Conservation (phyloP, 2,797 vertebrate species). For the Craterocephalus amniculus region DNA sequence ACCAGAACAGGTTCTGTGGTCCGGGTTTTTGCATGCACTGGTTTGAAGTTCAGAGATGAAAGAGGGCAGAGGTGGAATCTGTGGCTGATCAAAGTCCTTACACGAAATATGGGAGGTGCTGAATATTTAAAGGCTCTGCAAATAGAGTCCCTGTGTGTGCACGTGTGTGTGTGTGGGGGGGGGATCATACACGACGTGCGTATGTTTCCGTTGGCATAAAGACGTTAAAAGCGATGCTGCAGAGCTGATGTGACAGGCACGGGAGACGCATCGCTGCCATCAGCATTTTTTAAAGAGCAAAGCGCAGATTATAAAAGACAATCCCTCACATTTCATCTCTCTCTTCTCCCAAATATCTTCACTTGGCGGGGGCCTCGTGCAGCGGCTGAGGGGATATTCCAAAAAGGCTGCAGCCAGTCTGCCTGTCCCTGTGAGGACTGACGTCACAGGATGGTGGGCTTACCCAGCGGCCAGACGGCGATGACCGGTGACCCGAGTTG, state of each 20-base stretch:
- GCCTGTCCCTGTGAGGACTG: conserved; percentile 31
- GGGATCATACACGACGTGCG: conserved; percentile 14
- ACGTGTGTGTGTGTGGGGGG: conserved; percentile 14
- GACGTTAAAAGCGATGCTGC: conserved; percentile 27
- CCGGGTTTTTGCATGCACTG: conserved; percentile 55
- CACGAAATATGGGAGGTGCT: conserved; percentile 74
- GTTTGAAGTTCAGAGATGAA: conserved; percentile 81
- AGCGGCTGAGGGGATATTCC: conserved; percentile 42
- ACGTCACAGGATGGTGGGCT: conserved; percentile 67
- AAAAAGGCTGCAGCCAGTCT: conserved; percentile 4
- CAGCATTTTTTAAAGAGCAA: conserved; percentile 22
- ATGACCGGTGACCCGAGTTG: conserved; percentile 72
- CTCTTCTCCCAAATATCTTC: conserved; percentile 24
- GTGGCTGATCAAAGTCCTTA: conserved; percentile 78
- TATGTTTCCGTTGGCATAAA: conserved; percentile 24
- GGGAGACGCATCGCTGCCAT: conserved; percentile 49
- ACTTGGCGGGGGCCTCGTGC: conserved; percentile 18
- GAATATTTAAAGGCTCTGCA: conserved; percentile 75
- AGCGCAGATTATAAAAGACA: conserved; percentile 50
- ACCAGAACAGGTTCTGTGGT: conserved; percentile 56
- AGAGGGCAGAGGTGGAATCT: conserved; percentile 71
- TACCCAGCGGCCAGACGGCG: conserved; percentile 54
- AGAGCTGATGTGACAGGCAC: conserved; percentile 54
- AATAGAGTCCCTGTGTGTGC: conserved; percentile 45
- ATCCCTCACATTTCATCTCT: conserved; percentile 47